Evolutionary conservation across 1,140 invertebrate species (phyloP), one percentile per base, ranked within the genome.

Genomic region (Bombus turneri): DNA sequence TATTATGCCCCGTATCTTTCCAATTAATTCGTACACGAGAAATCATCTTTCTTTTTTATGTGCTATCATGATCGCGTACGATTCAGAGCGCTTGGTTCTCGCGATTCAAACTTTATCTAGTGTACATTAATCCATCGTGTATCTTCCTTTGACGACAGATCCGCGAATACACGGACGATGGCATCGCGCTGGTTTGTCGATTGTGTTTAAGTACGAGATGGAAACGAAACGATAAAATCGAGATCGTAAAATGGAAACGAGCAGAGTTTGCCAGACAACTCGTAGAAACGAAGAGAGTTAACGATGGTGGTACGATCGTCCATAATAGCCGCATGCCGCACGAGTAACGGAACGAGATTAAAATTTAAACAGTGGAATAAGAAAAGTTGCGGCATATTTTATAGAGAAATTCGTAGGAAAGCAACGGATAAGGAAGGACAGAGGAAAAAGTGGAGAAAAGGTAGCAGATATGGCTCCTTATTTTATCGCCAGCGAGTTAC

Each of bases 401-500:
- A 34, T 31, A 69, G 57, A 62, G 41, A 57, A 62, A 79, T 84
- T 62, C 57, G 39, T 28, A 53, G 47, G 10, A 41, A 43, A 34
- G 9, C 31, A 0, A 15, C 8, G 69, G 28, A 59, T 9, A 59
- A 34, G 62, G 22, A 47, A 47, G 47, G 25, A n/a, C 9, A 18
- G 15, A 43, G 31, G 22, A 10, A 76, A 25, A 59, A 73, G 57
- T 12, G n/a, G 47, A 15, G 10, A 78, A 81, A 72, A 41, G 39
- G 74, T 13, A 72, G 80, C 73, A 83, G 74, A 81, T 86, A 90
- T 88, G 85, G 87, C 85, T 92, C 84, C 89, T 93, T 92, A 93
- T 90, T 93, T 93, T 91, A 93, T 93, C 87, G 85, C 87, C 88
- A 85, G 76, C 87, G 89, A 91, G 92, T 92, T 93, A 93, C 92